Evolutionary conservation across 2,888 invertebrate species (phyloP).

Genomic region (Resseliella maxima): DNA sequence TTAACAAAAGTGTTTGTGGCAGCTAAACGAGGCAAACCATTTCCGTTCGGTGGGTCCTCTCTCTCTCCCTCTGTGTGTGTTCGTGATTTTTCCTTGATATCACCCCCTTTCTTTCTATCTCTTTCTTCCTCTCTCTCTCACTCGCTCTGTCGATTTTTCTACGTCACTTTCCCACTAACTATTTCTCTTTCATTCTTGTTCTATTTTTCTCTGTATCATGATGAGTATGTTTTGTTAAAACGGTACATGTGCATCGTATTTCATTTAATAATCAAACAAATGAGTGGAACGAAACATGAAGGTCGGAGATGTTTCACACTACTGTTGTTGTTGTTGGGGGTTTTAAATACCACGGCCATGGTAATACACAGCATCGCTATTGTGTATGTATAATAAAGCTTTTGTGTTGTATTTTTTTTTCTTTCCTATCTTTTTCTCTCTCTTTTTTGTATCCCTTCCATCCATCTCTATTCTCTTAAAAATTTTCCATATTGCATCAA

Average conservation of each 20-base stretch:
- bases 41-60: not conserved
- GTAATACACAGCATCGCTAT: not conserved
- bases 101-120: not conserved
- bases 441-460: too few relatives aligned
- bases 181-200: too few relatives aligned
- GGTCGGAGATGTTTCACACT: slow-evolving; percentile 30
- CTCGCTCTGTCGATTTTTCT: too few relatives aligned
- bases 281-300: slow-evolving; percentile 48
- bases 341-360: slow-evolving; percentile 45
- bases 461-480: too few relatives aligned
- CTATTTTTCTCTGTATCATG: too few relatives aligned
- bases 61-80: too few relatives aligned
- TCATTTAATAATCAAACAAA: slow-evolving; percentile 41
- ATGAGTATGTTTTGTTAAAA: not conserved
- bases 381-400: slow-evolving; percentile 34
- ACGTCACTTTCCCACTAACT: too few relatives aligned
- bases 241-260: slow-evolving; percentile 39
- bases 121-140: too few relatives aligned
- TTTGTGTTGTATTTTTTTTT: not conserved
- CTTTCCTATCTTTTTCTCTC: not conserved
- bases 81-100: too few relatives aligned
- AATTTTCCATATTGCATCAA: too few relatives aligned
- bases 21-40: slow-evolving; percentile 26
- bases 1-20: slow-evolving; percentile 40
- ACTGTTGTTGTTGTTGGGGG: not conserved